Base-by-base conservation (phyloP, 2,888 invertebrate species). In the Cheilosia impressa region DNA sequence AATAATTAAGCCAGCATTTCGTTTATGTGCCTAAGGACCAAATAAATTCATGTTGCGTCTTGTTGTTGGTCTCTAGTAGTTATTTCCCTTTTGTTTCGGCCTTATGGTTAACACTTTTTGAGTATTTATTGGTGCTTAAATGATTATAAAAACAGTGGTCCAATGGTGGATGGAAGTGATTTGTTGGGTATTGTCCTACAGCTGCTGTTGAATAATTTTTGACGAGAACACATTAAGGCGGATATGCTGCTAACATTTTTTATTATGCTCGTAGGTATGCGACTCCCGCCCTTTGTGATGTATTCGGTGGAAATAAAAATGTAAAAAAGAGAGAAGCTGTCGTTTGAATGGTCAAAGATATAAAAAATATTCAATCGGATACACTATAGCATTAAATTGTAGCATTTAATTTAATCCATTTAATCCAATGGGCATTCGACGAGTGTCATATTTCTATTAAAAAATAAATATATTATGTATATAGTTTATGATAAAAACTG, bases 1-100 rank as follows among this genome's bases (percentile, higher is more conserved):
- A 24, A 41, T 75, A 57, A 47, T 75, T 75, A 66, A 55, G 22
- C 50, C 13, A 7, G 19, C 15, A 50, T 19, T 66, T 58, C 57
- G 47, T 50, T 66, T 66, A 66, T 76, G 45, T 60, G 66, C 63
- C 22, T 15, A 9, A 65, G 17, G 31, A 34, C n/a, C 13, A 22
- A 55, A 57, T 65, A 63, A 63, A 63, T 19, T 38, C 17, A 38
- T 3, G 27, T 2, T 31, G 5, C 10, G 15, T 4, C 15, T 6
- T 13, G n/a, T 2, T n/a, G n/a, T 34, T 55, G 27, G 5, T 55
- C n/a, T 31, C 5, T 34, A 4, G 55, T 0, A 4, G n/a, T 31
- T 6, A n/a, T 55, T 31, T 27, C 7, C 27, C 6, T 52, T 13
- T 27, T n/a, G 5, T 17, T 17, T 17, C 17, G 5, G 38, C 10